These are phyloP conservation scores for Hipposideros armiger DNA, from an alignment of 2,113 vertebrate species.

Conservation along the genomic window DNA sequence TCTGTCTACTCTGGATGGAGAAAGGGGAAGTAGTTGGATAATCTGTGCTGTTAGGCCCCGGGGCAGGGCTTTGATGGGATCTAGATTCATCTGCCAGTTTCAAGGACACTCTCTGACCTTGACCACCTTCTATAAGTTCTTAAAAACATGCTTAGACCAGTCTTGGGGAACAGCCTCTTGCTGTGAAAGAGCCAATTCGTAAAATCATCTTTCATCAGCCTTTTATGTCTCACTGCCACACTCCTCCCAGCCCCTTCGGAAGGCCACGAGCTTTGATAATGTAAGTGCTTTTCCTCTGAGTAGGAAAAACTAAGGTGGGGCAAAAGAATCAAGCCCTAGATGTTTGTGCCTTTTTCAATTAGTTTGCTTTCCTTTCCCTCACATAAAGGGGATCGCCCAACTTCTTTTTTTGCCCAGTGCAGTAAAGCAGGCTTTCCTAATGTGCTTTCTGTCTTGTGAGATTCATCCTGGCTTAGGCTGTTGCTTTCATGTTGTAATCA, in stretches of 20 bases:
- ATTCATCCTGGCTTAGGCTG: not conserved
- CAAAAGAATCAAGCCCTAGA: not conserved
- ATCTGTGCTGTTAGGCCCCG: not conserved
- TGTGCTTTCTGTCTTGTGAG: constrained; percentile 25
- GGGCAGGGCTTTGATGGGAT: not conserved
- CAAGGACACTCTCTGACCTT: not conserved
- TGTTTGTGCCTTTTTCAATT: not conserved
- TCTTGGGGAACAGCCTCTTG: not conserved
- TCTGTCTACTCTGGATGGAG: not conserved
- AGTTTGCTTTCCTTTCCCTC: not conserved
- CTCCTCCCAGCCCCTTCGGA: not conserved
- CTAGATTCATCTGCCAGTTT: not conserved
- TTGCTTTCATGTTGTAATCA: constrained; percentile 37
- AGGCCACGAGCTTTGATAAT: not conserved
- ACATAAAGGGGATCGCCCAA: not conserved
- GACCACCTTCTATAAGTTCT: not conserved
- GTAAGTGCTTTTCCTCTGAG: not conserved
- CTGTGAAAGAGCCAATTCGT: not conserved
- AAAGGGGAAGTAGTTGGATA: not conserved
- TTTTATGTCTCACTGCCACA: not conserved
- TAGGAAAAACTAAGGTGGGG: not conserved
- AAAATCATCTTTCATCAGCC: not conserved
- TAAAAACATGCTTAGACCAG: not conserved
- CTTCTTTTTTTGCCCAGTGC: not conserved
- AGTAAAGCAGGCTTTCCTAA: not conserved